A percentile compares a stretch with the other conserved stretches of the same genome.
Evolutionary conservation across 2,113 vertebrate genomes (phyloP).

Genomic region (Formicarius rufipectus): DNA sequence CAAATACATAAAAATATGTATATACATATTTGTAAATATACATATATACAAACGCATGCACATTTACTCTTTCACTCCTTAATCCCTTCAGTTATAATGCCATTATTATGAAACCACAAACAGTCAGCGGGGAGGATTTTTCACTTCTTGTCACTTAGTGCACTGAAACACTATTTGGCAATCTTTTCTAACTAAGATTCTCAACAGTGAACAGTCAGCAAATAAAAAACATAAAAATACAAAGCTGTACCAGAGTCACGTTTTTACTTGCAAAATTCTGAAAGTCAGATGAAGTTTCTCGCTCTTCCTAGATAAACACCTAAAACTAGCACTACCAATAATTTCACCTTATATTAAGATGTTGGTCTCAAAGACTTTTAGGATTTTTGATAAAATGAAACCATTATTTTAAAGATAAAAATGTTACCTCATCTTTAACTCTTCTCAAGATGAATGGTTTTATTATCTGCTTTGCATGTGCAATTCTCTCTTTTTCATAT

Average conservation of each 20-base stretch:
- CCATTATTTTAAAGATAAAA: not conserved
- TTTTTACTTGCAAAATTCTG: not conserved
- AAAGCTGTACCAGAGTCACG: not conserved
- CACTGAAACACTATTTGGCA: not conserved
- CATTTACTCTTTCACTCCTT: not conserved
- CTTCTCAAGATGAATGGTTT: conserved; percentile 96
- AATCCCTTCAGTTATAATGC: not conserved
- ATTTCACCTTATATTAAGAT: not conserved
- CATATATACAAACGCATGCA: not conserved
- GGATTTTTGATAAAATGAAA: not conserved
- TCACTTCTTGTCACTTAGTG: not conserved
- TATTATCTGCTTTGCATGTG: conserved; percentile 95
- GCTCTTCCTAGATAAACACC: not conserved
- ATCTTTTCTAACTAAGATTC: not conserved
- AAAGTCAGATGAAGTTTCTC: not conserved
- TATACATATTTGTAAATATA: no score
- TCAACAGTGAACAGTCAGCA: not conserved
- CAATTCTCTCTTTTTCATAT: conserved; percentile 93
- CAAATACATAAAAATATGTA: no score
- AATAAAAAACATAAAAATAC: not conserved
- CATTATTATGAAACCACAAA: not conserved
- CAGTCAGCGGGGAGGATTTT: not conserved
- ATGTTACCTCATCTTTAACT: conserved; percentile 90
- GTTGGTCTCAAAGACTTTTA: not conserved
- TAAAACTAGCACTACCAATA: not conserved